Base-by-base conservation (phyloP, 1,140 invertebrate genomes). In the Gonioctena quinquepunctata region DNA sequence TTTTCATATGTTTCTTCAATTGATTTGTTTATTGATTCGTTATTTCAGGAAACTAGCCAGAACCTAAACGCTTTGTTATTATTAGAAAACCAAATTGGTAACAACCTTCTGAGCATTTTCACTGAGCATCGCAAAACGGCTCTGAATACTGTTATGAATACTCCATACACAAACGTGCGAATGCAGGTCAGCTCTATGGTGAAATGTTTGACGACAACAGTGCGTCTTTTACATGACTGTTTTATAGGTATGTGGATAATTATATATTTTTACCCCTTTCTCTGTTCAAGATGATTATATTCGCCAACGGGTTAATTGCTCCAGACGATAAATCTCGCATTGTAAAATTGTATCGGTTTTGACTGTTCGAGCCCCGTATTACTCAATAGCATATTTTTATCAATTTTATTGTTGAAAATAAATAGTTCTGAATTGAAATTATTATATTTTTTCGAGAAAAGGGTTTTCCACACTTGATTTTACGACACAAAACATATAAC, bases 111-210 rank as follows among this genome's bases (percentile, higher is more conserved):
- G 25, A 80, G 83, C 50, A 86, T 83, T 79, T 83, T 88, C 65
- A 85, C 88, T 71, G 77, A 81, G 27, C 82, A 86, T 21, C 76
- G 87, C 27, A 85, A 83, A 76, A 79, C 80, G 48, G 86, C 87
- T 13, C 75, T 88, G n/a, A 69, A 83, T 69, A 83, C 80, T 25
- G 82, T 87, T 52, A 80, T 87, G n/a, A 82, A 82, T 61, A 83
- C 85, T 69, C 81, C 79, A 76, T 81, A 87, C 70, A 81, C 81
- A 23, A 88, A 81, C 74, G 86, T 88, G 66, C 82, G 85, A 69
- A 81, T 82, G 61, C 84, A 85, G 63, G 82, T 88, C 56, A 84
- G 84, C 71, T 77, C 84, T 0, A 86, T 86, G 79, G 82, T 88
- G n/a, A 83, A 82, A 79, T 83, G 87, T 73, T 76, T 88, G 49